A percentile compares a stretch with the other conserved stretches of the same genome.
phyloP scores from a whole-genome alignment of 2,797 vertebrate genomes.

The Myotis planiceps region DNA sequence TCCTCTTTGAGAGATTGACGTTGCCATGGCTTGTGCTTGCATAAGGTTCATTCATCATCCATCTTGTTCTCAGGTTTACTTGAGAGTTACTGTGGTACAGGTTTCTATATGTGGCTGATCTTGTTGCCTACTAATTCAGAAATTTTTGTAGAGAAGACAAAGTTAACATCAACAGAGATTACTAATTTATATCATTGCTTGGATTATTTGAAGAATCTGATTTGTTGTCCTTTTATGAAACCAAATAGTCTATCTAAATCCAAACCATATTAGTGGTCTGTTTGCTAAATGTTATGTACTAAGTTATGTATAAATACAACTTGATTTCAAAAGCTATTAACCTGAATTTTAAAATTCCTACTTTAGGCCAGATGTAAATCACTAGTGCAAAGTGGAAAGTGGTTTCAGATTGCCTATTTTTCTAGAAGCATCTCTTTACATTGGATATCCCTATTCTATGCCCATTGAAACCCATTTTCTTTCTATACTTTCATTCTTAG shows the following conservation, averaged over 20 bases:
- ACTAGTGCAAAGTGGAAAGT: neutral
- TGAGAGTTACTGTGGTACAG: neutral
- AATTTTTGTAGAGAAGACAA: neutral
- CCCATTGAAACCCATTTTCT: neutral
- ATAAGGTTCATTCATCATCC: neutral
- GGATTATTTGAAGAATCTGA: neutral
- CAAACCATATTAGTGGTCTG: neutral
- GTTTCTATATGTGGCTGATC: neutral
- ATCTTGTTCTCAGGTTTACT: neutral
- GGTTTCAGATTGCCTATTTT: neutral
- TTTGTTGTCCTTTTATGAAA: neutral
- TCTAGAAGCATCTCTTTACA: neutral
- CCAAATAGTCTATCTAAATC: neutral
- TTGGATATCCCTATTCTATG: neutral
- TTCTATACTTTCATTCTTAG: neutral
- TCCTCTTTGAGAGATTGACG: neutral
- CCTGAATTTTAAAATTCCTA: neutral
- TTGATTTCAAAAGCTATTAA: conserved; percentile 1
- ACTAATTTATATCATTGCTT: neutral
- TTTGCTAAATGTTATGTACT: neutral
- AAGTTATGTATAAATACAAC: neutral
- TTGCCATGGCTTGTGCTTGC: neutral
- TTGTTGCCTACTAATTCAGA: neutral
- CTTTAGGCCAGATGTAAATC: neutral
- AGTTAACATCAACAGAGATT: neutral